Base-by-base conservation (phyloP, 2,888 invertebrate species). In the Gasteruption jaculator region DNA sequence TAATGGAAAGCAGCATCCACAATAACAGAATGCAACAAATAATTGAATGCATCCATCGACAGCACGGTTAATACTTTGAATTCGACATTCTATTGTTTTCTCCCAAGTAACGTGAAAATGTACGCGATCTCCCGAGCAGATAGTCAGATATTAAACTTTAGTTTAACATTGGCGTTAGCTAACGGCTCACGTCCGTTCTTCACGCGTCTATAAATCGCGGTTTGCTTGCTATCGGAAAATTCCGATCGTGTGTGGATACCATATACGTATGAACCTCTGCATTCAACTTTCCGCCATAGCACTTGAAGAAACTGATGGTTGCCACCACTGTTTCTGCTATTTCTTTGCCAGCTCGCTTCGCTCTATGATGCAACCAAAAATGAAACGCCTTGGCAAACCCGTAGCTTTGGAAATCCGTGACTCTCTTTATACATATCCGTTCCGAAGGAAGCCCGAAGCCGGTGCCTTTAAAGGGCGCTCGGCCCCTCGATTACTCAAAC, bases 211-310 rank as follows among this genome's bases (percentile, higher is more conserved):
- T 61, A 61, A 58, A 59, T 54, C 54, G 56, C 49, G 31, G 38
- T 34, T 38, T 40, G 46, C 29, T 50, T 50, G 52, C 54, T 60
- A 61, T 63, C 60, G 58, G 59, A 60, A 63, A 65, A 62, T 61
- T 60, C 58, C 63, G 45, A 62, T 60, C 61, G 53, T 53, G 45
- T 49, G 53, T 54, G 54, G 51, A 49, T 49, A 51, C 60, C 59
- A 54, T 61, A 57, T 60, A 55, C 52, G 51, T 48, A 30, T n/a
- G n/a, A n/a, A n/a, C n/a, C n/a, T n/a, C n/a, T n/a, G n/a, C n/a
- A n/a, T n/a, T n/a, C n/a, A n/a, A n/a, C n/a, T n/a, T n/a, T n/a
- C n/a, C n/a, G n/a, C n/a, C n/a, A n/a, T n/a, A n/a, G n/a, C n/a
- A n/a, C n/a, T n/a, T n/a, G n/a, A n/a, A n/a, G n/a, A n/a, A n/a